These are phyloP conservation scores for Gnathonemus longibarbis DNA, from an alignment of 2,113 vertebrate genomes.

Conservation along the genomic window DNA sequence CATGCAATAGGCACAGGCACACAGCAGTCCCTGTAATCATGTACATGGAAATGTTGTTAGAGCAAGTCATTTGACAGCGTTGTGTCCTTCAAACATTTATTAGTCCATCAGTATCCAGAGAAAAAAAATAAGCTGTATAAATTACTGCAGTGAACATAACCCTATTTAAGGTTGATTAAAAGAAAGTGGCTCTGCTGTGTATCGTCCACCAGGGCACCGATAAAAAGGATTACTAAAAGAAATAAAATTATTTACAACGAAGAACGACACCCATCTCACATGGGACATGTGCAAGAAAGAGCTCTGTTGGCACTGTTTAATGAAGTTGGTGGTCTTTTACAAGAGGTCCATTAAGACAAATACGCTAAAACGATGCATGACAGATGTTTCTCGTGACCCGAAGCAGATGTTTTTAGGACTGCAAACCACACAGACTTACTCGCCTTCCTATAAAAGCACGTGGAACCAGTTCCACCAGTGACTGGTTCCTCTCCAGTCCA, in stretches of 20 bases:
- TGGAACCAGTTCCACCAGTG: background rate
- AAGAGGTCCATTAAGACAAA: background rate
- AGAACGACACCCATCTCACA: background rate
- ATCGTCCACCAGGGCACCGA: background rate
- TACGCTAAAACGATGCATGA: background rate
- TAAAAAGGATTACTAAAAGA: background rate
- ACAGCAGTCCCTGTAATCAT: background rate
- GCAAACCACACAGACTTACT: background rate
- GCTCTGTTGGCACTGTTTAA: background rate
- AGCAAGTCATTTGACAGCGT: background rate
- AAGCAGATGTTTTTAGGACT: background rate
- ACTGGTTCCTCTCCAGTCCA: background rate
- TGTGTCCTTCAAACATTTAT: background rate
- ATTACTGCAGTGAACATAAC: background rate
- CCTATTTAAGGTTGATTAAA: background rate
- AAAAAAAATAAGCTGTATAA: background rate
- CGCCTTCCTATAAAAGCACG: background rate
- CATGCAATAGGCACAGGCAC: background rate
- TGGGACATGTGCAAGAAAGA: background rate
- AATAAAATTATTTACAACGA: background rate
- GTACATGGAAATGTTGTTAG: background rate
- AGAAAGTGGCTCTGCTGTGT: background rate
- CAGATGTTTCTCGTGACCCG: background rate
- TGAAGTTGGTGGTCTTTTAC: background rate
- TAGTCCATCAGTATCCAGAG: background rate